Evolutionary conservation across 64 coral and sea anemone species (phyloP).

Genomic region (Astreopora myriophthalma): DNA sequence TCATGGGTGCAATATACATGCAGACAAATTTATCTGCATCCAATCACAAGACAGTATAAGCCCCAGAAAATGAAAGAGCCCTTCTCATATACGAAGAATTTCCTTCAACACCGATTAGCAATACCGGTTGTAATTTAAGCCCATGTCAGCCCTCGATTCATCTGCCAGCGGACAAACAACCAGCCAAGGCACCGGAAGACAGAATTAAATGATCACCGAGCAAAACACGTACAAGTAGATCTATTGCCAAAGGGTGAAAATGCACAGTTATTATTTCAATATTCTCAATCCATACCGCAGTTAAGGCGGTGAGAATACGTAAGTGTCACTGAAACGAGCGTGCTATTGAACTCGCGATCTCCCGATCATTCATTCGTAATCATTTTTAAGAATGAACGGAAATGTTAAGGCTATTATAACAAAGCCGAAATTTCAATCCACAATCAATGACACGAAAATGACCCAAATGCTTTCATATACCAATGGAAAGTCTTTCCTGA

Average conservation of each 20-base stretch:
- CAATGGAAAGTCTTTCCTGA: slow-evolving; percentile 19
- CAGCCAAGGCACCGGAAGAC: not conserved
- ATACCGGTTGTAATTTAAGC: not conserved
- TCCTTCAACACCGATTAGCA: slow-evolving; percentile 7
- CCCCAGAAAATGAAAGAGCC: not conserved
- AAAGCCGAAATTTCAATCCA: not conserved
- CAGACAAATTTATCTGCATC: not conserved
- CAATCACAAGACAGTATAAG: not conserved
- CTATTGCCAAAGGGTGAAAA: not conserved
- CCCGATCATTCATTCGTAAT: not conserved
- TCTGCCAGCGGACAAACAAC: not conserved
- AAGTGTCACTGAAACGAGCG: too few relatives aligned
- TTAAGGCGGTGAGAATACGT: not conserved
- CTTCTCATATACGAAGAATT: not conserved
- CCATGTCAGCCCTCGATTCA: not conserved
- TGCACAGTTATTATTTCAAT: not conserved
- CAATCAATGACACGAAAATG: not conserved
- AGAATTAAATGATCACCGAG: not conserved
- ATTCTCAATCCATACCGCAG: not conserved
- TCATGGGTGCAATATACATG: not conserved
- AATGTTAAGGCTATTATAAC: not conserved
- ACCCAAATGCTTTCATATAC: not conserved
- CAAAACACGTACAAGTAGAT: too few relatives aligned
- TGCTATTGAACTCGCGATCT: not conserved
- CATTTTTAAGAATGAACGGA: not conserved